Conservation (phyloP, 1,140 invertebrate species). For the Akabosia matsudoensis region DNA sequence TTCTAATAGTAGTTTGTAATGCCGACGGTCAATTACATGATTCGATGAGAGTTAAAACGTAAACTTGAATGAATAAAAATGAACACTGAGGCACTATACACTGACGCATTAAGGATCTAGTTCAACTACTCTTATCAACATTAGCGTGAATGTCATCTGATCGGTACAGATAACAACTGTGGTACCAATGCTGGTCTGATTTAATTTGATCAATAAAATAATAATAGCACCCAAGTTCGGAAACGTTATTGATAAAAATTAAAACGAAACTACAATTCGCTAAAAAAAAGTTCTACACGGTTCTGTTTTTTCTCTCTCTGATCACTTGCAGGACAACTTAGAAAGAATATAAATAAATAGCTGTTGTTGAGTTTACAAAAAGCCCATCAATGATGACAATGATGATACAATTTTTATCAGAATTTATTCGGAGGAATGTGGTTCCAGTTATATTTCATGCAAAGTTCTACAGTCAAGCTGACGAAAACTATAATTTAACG, state of each 20-base stretch:
- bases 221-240: not conserved
- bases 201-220: no score
- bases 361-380: not conserved
- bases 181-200: no score
- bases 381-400: not conserved
- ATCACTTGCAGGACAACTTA: not conserved
- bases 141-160: no score
- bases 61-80: no score
- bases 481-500: slow-evolving; percentile 8
- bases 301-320: not conserved
- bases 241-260: not conserved
- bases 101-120: no score
- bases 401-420: not conserved
- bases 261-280: not conserved
- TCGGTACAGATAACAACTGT: no score
- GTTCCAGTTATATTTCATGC: not conserved
- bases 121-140: no score
- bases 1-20: not conserved
- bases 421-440: not conserved
- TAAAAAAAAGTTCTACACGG: not conserved
- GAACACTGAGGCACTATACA: no score
- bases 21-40: not conserved
- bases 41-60: not conserved
- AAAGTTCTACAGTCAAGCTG: not conserved
- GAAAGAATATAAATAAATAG: not conserved